Base-by-base conservation (phyloP, 2,888 invertebrate species). In the Coecobrya sp. region DNA sequence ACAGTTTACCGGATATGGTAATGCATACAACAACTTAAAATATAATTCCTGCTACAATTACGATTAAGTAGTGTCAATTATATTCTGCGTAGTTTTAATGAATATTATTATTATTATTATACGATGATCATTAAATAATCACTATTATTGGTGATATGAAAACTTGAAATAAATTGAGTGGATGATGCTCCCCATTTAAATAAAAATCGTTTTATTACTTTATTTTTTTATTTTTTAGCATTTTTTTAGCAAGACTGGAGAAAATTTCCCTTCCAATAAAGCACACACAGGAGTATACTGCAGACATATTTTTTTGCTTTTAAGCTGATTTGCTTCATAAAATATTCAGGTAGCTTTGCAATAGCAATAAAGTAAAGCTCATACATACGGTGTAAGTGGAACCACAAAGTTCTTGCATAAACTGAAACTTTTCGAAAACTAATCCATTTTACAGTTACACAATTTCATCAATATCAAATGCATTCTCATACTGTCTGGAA, bases 111-210 rank as follows among this genome's bases (percentile, higher is more conserved):
- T 62, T 42, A 25, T 62, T 55, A 55, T 36, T 16, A n/a, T 62
- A 30, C 55, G 52, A 45, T 65, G 19, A 76, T 81, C 62, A 85
- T 52, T 91, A 59, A 30, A 81, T 85, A 36, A 73, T 73, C 3
- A 68, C 36, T 36, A 55, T 49, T 55, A 79, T 30, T 27, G 55
- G 86, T 85, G 45, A 76, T 59, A n/a, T 84, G 55, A 81, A 81
- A 91, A 65, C 65, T 91, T 79, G 68, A 79, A 91, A 79, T 86
- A 91, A 91, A 91, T 89, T 86, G 91, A 79, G 91, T 86, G 86
- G 86, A 81, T 91, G 91, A 86, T 68, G 65, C 62, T 91, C 86
- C 91, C 91, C 73, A 86, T 81, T 91, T 86, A 91, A 91, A 90
- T 49, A 81, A 25, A 62, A 59, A 42, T 49, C 5, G 11, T 52